These are phyloP conservation scores for Leptobrachium leishanense DNA, from an alignment of 2,113 vertebrate genomes.

Conservation along the genomic window DNA sequence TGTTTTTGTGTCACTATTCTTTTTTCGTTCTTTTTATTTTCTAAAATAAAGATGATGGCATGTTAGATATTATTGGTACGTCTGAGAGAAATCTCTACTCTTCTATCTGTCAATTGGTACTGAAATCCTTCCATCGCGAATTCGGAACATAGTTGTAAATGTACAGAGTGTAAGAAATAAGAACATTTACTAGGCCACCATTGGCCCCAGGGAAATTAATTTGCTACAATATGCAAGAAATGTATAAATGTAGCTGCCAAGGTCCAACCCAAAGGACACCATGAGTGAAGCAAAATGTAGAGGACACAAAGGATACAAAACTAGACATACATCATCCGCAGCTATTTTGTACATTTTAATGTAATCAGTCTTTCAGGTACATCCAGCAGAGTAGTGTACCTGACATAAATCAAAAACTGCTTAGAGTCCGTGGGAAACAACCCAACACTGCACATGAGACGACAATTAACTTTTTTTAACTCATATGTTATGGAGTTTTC, in stretches of 20 bases:
- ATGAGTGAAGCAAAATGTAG: constrained; percentile 44
- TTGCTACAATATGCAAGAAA: constrained; percentile 23
- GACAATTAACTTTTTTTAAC: constrained; percentile 47
- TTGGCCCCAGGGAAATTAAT: constrained; percentile 56
- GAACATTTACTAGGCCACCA: not conserved
- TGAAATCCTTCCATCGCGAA: too few relatives aligned
- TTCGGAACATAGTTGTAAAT: too few relatives aligned
- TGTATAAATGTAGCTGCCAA: not conserved
- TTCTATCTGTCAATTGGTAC: too few relatives aligned
- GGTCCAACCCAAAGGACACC: constrained; percentile 39
- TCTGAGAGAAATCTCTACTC: constrained; percentile 43
- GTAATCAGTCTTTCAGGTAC: constrained; percentile 44
- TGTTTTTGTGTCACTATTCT: constrained; percentile 13
- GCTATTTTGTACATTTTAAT: constrained; percentile 45
- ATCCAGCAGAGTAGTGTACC: constrained; percentile 44
- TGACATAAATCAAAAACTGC: constrained; percentile 45
- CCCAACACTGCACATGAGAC: constrained; percentile 26
- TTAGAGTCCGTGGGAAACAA: constrained; percentile 43
- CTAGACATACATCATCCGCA: constrained; percentile 33
- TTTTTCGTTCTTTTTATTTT: not conserved
- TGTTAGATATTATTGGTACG: constrained; percentile 27
- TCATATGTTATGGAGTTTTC: constrained; percentile 13
- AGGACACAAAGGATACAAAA: constrained; percentile 10
- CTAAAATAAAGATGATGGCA: not conserved
- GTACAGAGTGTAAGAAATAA: too few relatives aligned